A percentile compares a stretch with the other conserved stretches of the same genome.
Evolutionary conservation across 1,140 invertebrate genomes (phyloP).

Genomic region (Vollenhovia emeryi): DNA sequence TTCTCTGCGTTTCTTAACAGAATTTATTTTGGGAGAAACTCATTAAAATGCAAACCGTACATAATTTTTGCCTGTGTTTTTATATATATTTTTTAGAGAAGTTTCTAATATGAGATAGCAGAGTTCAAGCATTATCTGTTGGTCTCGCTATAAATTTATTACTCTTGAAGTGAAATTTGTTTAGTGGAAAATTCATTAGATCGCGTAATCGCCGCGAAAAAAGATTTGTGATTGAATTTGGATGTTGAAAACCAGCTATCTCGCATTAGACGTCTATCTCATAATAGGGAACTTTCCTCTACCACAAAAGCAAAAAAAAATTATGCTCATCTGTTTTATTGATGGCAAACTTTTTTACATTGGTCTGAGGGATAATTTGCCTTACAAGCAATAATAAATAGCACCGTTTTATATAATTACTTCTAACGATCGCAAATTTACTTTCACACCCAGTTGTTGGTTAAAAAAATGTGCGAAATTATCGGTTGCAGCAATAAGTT

Average conservation of each 20-base stretch:
- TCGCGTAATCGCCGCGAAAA: no score
- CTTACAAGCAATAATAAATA: background rate
- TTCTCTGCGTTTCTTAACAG: background rate
- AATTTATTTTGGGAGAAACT: background rate
- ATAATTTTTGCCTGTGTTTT: no score
- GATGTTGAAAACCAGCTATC: no score
- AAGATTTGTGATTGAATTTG: no score
- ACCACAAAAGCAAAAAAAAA: background rate
- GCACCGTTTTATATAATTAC: constrained; percentile 23
- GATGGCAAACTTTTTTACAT: background rate
- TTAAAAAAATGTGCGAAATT: constrained; percentile 18
- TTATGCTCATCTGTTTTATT: background rate
- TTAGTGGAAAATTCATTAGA: no score
- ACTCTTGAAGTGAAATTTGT: no score
- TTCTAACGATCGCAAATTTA: background rate
- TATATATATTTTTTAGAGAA: no score
- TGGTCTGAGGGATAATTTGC: background rate
- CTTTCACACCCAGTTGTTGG: background rate
- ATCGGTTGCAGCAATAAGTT: background rate
- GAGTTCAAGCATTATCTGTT: no score
- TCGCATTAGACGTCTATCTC: no score
- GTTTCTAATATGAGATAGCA: no score
- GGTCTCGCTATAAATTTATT: no score
- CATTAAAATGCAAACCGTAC: background rate
- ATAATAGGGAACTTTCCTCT: no score